phyloP scores from a whole-genome alignment of 2,113 vertebrate genomes.

The Ptyas mucosa region DNA sequence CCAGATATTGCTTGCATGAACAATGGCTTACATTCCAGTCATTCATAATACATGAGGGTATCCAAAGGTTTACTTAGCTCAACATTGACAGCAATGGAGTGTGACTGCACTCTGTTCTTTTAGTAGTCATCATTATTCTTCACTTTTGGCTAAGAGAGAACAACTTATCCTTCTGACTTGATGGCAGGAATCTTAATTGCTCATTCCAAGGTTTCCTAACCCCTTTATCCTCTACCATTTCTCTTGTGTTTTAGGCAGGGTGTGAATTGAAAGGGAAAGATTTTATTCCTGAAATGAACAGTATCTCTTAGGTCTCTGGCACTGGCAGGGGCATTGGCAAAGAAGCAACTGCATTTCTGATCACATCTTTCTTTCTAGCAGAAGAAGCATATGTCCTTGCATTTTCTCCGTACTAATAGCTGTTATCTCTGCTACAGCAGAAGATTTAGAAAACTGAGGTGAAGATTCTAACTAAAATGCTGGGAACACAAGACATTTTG shows the following conservation, averaged over 20 bases:
- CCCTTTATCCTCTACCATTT: neutral
- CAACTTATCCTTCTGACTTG: neutral
- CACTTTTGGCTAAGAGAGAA: neutral
- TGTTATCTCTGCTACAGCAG: neutral
- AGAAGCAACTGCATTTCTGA: neutral
- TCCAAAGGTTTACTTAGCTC: constrained; percentile 21
- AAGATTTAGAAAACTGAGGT: neutral
- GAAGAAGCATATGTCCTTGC: neutral
- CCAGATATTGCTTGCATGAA: constrained; percentile 20
- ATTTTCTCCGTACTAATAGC: neutral
- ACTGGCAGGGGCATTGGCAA: neutral
- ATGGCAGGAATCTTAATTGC: constrained; percentile 32
- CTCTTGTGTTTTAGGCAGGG: constrained; percentile 1
- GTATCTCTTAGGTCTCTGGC: neutral
- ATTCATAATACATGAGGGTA: constrained; percentile 30
- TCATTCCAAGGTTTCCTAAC: constrained; percentile 23
- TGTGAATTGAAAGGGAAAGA: constrained; percentile 9
- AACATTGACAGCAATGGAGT: constrained; percentile 16
- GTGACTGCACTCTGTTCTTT: constrained; percentile 21
- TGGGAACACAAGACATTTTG: neutral
- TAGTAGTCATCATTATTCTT: constrained; percentile 9
- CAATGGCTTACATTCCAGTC: constrained; percentile 27
- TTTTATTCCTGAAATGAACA: constrained; percentile 6
- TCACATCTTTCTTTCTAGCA: neutral
- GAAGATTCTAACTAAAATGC: neutral